Conservation (phyloP, 2,797 vertebrate species). For the Iguana delicatissima region DNA sequence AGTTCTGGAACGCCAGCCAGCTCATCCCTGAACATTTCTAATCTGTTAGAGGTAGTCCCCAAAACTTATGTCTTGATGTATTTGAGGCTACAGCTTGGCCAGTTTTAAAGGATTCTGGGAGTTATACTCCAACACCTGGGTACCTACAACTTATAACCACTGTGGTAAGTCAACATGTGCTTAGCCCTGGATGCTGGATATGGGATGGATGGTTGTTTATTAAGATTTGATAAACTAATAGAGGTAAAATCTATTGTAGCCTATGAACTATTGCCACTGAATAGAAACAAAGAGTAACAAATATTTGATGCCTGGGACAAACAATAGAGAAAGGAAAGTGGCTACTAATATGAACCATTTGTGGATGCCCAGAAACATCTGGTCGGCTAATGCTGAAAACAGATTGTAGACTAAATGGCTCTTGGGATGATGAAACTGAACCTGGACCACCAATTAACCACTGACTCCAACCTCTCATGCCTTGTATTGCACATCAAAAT, state of each 20-base stretch:
- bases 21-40: too few relatives aligned
- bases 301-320: not conserved
- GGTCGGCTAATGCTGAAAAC: not conserved
- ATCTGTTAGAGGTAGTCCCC: too few relatives aligned
- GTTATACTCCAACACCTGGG: not conserved
- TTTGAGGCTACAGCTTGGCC: not conserved
- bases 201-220: not conserved
- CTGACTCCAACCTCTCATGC: not conserved
- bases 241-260: not conserved
- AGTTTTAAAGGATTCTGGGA: not conserved
- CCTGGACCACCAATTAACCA: too few relatives aligned
- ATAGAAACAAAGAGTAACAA: not conserved
- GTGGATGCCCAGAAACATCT: not conserved
- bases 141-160: not conserved
- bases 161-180: too few relatives aligned
- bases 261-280: not conserved
- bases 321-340: not conserved
- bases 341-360: not conserved
- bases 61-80: not conserved
- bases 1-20: not conserved
- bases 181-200: not conserved
- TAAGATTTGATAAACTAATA: not conserved
- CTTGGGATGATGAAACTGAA: not conserved
- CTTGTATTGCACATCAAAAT: not conserved
- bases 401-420: not conserved